Conservation (phyloP, 2,113 vertebrate genomes). For the Pluvianellus socialis region DNA sequence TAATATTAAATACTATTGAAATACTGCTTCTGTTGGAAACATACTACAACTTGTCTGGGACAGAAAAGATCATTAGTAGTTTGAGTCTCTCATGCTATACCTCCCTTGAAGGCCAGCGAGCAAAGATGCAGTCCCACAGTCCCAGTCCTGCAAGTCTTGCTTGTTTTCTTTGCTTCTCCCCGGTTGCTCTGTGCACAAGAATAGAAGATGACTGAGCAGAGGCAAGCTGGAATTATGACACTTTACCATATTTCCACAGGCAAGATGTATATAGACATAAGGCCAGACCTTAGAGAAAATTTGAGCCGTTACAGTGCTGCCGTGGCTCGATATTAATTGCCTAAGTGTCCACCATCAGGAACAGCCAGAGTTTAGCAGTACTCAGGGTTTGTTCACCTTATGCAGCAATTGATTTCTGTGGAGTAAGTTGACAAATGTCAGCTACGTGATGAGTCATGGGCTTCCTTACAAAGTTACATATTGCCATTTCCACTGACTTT, state of each 20-base stretch:
- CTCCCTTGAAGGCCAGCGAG: accelerated
- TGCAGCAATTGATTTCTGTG: background rate
- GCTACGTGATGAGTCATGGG: background rate
- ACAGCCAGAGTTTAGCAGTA: background rate
- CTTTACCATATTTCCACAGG: background rate
- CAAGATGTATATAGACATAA: background rate
- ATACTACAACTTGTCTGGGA: background rate
- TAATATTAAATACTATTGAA: background rate
- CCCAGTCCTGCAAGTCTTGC: background rate
- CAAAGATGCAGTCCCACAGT: background rate
- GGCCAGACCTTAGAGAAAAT: background rate
- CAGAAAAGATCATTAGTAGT: background rate
- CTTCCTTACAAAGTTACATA: background rate
- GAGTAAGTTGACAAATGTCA: background rate
- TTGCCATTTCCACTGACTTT: background rate
- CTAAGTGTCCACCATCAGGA: background rate
- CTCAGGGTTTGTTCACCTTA: background rate
- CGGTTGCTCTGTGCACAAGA: background rate
- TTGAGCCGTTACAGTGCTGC: background rate
- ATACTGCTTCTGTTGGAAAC: background rate
- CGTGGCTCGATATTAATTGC: accelerated
- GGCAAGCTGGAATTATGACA: background rate
- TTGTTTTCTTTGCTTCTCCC: background rate
- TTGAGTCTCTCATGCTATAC: background rate
- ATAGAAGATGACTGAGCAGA: background rate